phyloP scores from a whole-genome alignment of 2,113 vertebrate genomes.

The Lepidothrix coronata region DNA sequence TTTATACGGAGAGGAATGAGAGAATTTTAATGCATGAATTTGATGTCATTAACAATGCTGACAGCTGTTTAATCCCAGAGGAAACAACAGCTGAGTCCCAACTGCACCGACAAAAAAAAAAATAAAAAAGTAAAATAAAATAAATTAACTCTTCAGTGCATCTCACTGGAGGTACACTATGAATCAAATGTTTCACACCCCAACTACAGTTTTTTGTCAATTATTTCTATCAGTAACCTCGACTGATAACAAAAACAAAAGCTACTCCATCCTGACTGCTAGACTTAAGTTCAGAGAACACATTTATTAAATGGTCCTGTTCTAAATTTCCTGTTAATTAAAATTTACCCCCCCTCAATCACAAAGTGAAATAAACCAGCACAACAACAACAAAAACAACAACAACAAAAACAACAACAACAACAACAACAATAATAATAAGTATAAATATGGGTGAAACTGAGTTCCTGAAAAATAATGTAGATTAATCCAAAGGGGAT shows the following conservation, averaged over 20 bases:
- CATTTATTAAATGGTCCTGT: conserved; percentile 33
- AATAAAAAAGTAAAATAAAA: conserved; percentile 7
- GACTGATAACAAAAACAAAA: background rate
- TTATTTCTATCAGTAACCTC: background rate
- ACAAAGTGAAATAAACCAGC: conserved; percentile 27
- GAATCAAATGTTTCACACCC: conserved; percentile 6
- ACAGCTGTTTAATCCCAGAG: conserved; percentile 91
- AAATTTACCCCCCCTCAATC: conserved; percentile 30
- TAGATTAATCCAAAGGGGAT: background rate
- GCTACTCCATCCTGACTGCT: background rate
- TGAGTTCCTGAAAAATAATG: background rate
- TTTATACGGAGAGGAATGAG: conserved; percentile 67
- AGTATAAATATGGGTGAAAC: background rate
- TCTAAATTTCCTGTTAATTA: conserved; percentile 51
- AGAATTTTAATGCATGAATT: conserved; percentile 83
- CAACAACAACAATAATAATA: background rate
- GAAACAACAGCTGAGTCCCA: conserved; percentile 86
- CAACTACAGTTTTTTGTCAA: conserved; percentile 22
- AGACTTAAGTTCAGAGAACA: background rate
- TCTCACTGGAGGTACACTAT: background rate
- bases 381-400: background rate
- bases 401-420: background rate
- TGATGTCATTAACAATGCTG: conserved; percentile 86
- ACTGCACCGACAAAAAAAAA: conserved; percentile 47
- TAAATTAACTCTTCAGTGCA: conserved; percentile 48